These are phyloP conservation scores for Holothuria scabra DNA, from an alignment of 53 echinoderm and acorn worm species.

Conservation along the genomic window DNA sequence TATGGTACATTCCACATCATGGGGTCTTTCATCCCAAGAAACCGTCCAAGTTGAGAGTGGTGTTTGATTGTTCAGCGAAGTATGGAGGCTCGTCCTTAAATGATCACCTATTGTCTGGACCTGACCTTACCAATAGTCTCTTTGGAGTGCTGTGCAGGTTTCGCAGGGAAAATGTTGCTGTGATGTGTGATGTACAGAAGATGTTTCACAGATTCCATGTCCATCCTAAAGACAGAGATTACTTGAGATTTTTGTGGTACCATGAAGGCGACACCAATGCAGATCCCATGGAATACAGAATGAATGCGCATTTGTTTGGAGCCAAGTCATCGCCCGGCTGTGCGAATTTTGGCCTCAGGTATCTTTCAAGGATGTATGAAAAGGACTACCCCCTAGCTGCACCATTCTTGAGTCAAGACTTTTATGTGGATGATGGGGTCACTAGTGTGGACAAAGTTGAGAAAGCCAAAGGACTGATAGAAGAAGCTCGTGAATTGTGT, in stretches of 20 bases:
- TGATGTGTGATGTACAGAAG: too few species aligned
- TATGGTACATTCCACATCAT: neutral
- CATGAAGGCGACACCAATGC: too few species aligned
- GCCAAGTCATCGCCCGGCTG: constrained; percentile 64
- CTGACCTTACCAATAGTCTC: constrained; percentile 60
- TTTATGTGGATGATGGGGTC: too few species aligned
- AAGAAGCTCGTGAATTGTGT: constrained; percentile 50
- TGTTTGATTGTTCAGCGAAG: neutral
- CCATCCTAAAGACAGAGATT: too few species aligned
- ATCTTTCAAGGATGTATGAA: constrained; percentile 56
- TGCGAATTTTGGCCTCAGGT: constrained; percentile 67
- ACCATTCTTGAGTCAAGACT: constrained; percentile 59
- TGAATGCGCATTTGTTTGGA: too few species aligned
- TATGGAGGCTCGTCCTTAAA: too few species aligned
- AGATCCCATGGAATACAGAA: too few species aligned
- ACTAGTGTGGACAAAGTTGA: constrained; percentile 24
- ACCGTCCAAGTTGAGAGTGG: neutral
- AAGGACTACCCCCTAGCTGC: constrained; percentile 56
- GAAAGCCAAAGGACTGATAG: constrained; percentile 31
- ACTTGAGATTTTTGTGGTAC: too few species aligned
- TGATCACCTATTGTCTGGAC: constrained; percentile 58
- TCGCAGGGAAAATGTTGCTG: constrained; percentile 49
- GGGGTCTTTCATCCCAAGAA: neutral
- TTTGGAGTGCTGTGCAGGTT: constrained; percentile 60
- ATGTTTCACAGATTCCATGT: too few species aligned